phyloP scores from a whole-genome alignment of 2,888 invertebrate genomes.

The Zygothrica quintamaculata region DNA sequence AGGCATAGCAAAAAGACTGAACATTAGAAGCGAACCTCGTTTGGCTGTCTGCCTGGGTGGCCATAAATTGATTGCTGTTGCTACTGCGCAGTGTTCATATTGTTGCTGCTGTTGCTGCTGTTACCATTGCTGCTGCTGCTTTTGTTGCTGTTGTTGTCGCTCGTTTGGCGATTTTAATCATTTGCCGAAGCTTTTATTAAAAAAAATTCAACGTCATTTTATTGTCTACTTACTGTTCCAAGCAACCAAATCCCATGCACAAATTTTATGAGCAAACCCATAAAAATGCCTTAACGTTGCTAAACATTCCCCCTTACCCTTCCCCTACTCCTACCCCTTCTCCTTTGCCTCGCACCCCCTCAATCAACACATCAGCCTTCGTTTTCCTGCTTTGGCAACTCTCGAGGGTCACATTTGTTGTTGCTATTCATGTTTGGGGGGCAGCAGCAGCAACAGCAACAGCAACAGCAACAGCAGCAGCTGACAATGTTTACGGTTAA shows the following conservation, averaged over 20 bases:
- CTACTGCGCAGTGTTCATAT: conserved; percentile 31
- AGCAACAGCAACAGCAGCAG: too few relatives aligned
- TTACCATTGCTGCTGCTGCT: conserved; percentile 30
- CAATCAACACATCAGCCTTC: conserved; percentile 1
- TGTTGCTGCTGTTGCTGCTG: conserved; percentile 31
- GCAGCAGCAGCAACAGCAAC: too few relatives aligned
- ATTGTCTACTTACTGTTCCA: conserved; percentile 75
- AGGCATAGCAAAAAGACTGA: conserved; percentile 24
- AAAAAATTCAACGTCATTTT: conserved; percentile 74
- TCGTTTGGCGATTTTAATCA: conserved; percentile 69
- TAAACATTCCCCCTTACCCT: not conserved
- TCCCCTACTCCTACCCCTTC: not conserved
- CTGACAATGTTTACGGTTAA: conserved; percentile 76
- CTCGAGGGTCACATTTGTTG: conserved; percentile 76
- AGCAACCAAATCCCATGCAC: conserved; percentile 73
- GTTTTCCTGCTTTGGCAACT: conserved; percentile 33
- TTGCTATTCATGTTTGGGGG: conserved; percentile 31
- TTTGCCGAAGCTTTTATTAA: conserved; percentile 74
- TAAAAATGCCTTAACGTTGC: conserved; percentile 72
- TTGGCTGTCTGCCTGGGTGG: conserved; percentile 58
- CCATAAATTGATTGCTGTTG: conserved; percentile 69
- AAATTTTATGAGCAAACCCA: conserved; percentile 77
- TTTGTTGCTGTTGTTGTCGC: conserved; percentile 35
- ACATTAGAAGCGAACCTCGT: conserved; percentile 66
- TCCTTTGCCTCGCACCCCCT: not conserved